Evolutionary conservation across 1,140 invertebrate species (phyloP).

Genomic region (Leptestheria dahalacensis): DNA sequence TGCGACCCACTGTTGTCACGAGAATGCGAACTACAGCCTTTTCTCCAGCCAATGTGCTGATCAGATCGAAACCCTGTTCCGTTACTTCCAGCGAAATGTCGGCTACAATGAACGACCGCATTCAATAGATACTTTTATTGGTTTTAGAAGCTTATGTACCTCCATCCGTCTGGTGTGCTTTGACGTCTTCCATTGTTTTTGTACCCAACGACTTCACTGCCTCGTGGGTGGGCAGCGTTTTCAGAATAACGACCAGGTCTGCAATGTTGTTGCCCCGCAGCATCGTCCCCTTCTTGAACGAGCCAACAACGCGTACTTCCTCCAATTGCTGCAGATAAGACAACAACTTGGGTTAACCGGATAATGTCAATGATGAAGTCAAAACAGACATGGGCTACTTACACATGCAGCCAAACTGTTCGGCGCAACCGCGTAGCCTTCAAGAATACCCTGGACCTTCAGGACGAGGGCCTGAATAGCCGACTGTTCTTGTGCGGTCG

Average conservation of each 20-base stretch:
- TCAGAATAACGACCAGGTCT: conserved; percentile 94
- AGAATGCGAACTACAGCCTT: conserved; percentile 70
- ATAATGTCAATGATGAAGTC: conserved; percentile 13
- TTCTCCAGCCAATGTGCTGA: conserved; percentile 22
- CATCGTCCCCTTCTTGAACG: conserved; percentile 97
- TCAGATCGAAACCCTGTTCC: conserved; percentile 27
- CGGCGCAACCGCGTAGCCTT: conserved; percentile 83
- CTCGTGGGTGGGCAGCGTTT: conserved; percentile 90
- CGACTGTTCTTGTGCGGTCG: conserved; percentile 73
- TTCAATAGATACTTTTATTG: not conserved
- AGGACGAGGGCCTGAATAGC: conserved; percentile 81
- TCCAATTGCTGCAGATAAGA: conserved; percentile 66
- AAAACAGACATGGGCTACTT: conserved; percentile 34
- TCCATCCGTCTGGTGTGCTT: conserved; percentile 36
- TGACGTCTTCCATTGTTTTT: conserved; percentile 73
- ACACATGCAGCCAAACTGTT: conserved; percentile 90
- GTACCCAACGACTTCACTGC: conserved; percentile 79
- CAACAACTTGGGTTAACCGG: conserved; percentile 9
- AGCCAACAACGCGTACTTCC: conserved; percentile 88
- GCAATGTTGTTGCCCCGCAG: conserved; percentile 86
- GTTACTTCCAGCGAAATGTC: conserved; percentile 30
- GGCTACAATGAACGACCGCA: conserved; percentile 16
- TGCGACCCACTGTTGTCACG: conserved; percentile 84
- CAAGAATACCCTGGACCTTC: conserved; percentile 79
- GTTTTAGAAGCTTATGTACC: conserved; percentile 23